Percentiles rank a stretch among this genome's conserved stretches.
Conservation (phyloP, 2,113 vertebrate species). For the Psophia crepitans region DNA sequence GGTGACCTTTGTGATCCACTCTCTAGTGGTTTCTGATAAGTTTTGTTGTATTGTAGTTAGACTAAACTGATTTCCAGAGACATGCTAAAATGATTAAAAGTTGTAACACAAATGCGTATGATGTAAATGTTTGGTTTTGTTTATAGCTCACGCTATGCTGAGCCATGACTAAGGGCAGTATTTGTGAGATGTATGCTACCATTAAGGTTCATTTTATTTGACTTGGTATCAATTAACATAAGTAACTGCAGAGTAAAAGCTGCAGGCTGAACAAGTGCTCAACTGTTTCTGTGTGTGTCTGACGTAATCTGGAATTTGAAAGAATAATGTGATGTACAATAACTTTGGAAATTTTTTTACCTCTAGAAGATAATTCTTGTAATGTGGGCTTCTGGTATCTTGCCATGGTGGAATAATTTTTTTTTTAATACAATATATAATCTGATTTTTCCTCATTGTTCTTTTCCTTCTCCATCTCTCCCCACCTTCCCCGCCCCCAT, state of each 20-base stretch:
- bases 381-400: background rate
- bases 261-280: background rate
- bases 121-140: background rate
- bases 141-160: background rate
- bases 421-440: background rate
- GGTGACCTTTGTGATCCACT: background rate
- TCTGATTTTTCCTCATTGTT: background rate
- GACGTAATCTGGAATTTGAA: background rate
- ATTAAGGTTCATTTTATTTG: background rate
- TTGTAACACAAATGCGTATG: background rate
- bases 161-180: background rate
- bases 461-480: background rate
- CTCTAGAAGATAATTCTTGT: background rate
- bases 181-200: background rate
- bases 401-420: background rate
- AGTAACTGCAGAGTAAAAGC: background rate
- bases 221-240: background rate
- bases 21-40: background rate
- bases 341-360: background rate
- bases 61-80: background rate
- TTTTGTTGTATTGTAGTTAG: background rate
- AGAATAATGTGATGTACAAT: background rate
- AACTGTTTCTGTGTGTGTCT: background rate
- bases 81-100: background rate
- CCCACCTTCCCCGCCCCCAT: accelerated